phyloP scores from a whole-genome alignment of 2,113 vertebrate species.

The Bujurquina vittata region DNA sequence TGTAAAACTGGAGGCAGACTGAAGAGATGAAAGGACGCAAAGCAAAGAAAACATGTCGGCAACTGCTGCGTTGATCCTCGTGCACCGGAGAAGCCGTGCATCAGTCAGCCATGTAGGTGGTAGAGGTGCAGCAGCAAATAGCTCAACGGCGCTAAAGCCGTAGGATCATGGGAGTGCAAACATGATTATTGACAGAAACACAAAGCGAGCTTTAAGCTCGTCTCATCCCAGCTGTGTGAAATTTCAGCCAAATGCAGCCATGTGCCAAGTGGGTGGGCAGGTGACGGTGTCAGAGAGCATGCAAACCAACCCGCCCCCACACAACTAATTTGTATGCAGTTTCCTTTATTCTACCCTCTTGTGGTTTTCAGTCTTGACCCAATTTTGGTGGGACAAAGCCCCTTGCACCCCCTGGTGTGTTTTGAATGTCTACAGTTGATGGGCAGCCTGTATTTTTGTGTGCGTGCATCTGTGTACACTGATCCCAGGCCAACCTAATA shows the following conservation, averaged over 20 bases:
- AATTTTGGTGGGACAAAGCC: conserved; percentile 55
- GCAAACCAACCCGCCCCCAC: conserved; percentile 9
- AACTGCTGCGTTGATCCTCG: conserved; percentile 79
- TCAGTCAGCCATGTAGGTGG: conserved; percentile 82
- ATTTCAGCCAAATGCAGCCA: conserved; percentile 69
- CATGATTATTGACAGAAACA: conserved; percentile 84
- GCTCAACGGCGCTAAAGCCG: conserved; percentile 79
- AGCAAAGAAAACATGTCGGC: conserved; percentile 77
- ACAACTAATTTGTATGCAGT: conserved; percentile 33
- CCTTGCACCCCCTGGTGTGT: conserved; percentile 52
- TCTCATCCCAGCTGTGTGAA: conserved; percentile 81
- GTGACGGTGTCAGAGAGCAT: conserved; percentile 39
- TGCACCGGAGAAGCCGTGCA: conserved; percentile 70
- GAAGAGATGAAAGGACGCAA: conserved; percentile 67
- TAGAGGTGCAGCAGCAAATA: conserved; percentile 77
- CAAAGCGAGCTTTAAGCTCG: conserved; percentile 85
- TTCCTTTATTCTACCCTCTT: conserved; percentile 53
- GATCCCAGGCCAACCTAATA: conserved; percentile 43
- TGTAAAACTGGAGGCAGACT: conserved; percentile 54
- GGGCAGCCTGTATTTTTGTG: conserved; percentile 37
- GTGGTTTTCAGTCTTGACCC: conserved; percentile 68
- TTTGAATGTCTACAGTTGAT: conserved; percentile 54
- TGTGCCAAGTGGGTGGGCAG: conserved; percentile 62
- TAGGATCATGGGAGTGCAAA: conserved; percentile 83
- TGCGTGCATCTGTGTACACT: conserved; percentile 41